Evolutionary conservation across 2,113 vertebrate species (phyloP), one percentile per base, ranked within the genome.

Genomic region (Salvelinus namaycush): DNA sequence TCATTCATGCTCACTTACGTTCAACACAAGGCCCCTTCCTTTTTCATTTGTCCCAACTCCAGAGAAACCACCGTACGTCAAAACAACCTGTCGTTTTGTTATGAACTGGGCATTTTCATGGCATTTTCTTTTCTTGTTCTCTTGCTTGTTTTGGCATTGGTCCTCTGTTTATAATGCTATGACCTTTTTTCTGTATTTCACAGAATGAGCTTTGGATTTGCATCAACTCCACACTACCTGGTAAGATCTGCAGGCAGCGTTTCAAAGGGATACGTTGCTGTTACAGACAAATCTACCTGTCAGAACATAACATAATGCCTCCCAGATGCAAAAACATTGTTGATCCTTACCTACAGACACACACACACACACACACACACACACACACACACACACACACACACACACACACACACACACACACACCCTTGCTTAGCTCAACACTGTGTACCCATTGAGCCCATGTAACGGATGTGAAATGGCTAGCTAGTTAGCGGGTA

Each of bases 211-310:
- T 99, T 76, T 99, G 97, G 98, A 87, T 83, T 88, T 99, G 98
- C 92, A 97, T 99, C 94, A 99, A 99, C 92, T 97, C 96, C 29
- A 97, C 98, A 77, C 94, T 99, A 79, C 97, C 98, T 89, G 98
- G 98, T 99, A 94, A 95, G 95, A 70, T 67, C 9, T 48, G 54
- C 54, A 26, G 24, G 8, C 57, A 11, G 1, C 6, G 20, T 3
- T 70, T 57, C 27, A 16, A 31, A 68, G 65, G 65, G 44, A 68
- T 22, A 44, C 22, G 7, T 66, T 59, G 11, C 27, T 70, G 4
- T 9, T 12, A 26, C 31, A 20, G 14, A 24, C 54, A 39, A 68
- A 54, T 64, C 11, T 74, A 70, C 68, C 24, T 75, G 76, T 78
- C 48, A 76, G 62, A 60, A 22, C 16, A 3, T 77, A 82, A 22